Evolutionary conservation across 1,140 invertebrate species (phyloP), one percentile per base, ranked within the genome.

Genomic region (Lutraria rhynchaena): DNA sequence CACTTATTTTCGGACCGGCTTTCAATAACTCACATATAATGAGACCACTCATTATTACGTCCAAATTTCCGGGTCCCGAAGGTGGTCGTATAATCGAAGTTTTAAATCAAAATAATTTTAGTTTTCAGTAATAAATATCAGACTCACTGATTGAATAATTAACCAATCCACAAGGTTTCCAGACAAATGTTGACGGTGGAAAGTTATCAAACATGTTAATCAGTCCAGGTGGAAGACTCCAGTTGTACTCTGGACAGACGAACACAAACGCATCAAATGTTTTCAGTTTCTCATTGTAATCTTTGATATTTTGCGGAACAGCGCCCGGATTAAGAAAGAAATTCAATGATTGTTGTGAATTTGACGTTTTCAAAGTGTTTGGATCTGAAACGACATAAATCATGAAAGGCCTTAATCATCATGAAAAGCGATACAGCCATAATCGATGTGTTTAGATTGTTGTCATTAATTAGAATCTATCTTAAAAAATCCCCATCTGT

Each of bases 161-260:
- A 24, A 70, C 67, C 31, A 70, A 53, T 19, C 13, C 67, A 70
- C 46, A 51, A 19, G 67, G 67, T 49, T 70, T 70, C 67, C 67
- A 70, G 0, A 31, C 46, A 2, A 55, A 19, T 33, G 67, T 55
- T 9, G 67, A 3, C 5, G 51, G 51, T 19, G 67, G 49, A 35
- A 70, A 49, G 29, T 70, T 70, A 53, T 70, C 67, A 17, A 70
- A 24, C 49, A 70, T 2, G 27, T 70, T 70, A 19, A 49, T 29
- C 24, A 70, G 22, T 1, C 41, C 22, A 3, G 67, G 67, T 9
- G 67, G 67, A 2, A 70, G 27, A 37, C 67, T 70, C 3, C 1
- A 70, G 19, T 70, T 70, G 49, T 70, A 70, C 46, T 70, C 67
- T 29, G 67, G 46, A 37, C 67, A 70, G 1, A 70, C 67, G 33